phyloP scores from a whole-genome alignment of 2,797 vertebrate genomes.

The Oceanodroma leucorhoa region DNA sequence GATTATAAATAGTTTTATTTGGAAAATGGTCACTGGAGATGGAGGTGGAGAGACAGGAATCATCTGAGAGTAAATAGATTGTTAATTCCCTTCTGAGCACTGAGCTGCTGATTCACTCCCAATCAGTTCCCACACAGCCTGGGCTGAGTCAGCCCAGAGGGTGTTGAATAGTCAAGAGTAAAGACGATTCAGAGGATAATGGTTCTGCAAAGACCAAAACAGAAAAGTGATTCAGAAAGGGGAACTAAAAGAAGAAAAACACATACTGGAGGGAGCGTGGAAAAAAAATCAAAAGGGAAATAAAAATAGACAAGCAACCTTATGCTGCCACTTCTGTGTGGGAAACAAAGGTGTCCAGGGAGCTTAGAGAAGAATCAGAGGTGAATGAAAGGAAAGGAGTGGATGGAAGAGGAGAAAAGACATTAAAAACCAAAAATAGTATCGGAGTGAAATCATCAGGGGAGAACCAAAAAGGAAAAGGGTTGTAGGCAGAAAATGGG shows the following conservation, averaged over 20 bases:
- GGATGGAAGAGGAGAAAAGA: neutral
- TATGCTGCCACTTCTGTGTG: neutral
- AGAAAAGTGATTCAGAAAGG: conserved; percentile 63
- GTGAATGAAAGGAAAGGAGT: neutral
- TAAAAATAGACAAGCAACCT: neutral
- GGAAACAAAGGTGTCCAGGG: neutral
- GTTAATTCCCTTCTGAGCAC: conserved; percentile 45
- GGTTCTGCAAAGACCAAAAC: conserved; percentile 48
- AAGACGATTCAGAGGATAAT: conserved; percentile 52
- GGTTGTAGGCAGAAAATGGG: neutral
- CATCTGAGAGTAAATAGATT: conserved; percentile 41
- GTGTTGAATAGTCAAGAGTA: conserved; percentile 53
- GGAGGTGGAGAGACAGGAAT: conserved; percentile 43
- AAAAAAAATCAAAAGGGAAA: neutral
- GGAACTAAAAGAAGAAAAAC: conserved; percentile 28
- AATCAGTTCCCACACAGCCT: conserved; percentile 67
- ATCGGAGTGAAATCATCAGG: neutral
- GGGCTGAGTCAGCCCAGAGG: conserved; percentile 72
- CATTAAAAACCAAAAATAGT: neutral
- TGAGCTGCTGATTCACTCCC: conserved; percentile 54
- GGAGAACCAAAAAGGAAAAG: neutral
- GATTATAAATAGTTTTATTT: conserved; percentile 58
- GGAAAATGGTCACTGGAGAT: conserved; percentile 51
- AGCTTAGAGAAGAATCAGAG: neutral
- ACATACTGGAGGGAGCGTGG: neutral